Evolutionary conservation across 1,140 invertebrate species (phyloP).

Genomic region (Cephus cinctus): DNA sequence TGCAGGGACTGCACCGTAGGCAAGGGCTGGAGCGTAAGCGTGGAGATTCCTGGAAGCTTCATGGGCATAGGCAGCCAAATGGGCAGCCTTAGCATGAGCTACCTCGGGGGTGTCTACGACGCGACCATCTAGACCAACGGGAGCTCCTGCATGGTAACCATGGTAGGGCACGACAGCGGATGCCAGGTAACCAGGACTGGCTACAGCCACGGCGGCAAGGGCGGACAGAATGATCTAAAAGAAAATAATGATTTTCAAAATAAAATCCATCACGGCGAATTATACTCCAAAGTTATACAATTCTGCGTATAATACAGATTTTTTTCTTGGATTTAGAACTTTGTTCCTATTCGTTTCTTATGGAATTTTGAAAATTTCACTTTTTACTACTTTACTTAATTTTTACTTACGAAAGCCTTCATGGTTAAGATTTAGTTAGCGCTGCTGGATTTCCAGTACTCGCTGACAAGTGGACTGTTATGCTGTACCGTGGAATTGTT

Average conservation of each 20-base stretch:
- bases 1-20: slow-evolving; percentile 39
- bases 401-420: slow-evolving; percentile 28
- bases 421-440: slow-evolving; percentile 25
- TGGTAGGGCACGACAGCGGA: not conserved
- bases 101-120: slow-evolving; percentile 42
- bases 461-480: slow-evolving; percentile 27
- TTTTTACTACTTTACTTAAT: not conserved
- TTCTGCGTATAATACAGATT: too few relatives aligned
- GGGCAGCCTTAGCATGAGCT: slow-evolving; percentile 36
- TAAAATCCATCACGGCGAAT: too few relatives aligned
- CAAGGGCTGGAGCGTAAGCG: slow-evolving; percentile 48
- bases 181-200: slow-evolving; percentile 12
- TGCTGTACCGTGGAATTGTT: slow-evolving; percentile 31
- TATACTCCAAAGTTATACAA: too few relatives aligned
- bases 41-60: slow-evolving; percentile 48
- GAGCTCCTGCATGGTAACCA: not conserved
- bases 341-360: too few relatives aligned
- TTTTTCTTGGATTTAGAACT: too few relatives aligned
- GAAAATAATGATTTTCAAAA: too few relatives aligned
- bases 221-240: slow-evolving; percentile 19
- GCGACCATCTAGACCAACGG: slow-evolving; percentile 27
- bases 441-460: slow-evolving; percentile 28
- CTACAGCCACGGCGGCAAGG: slow-evolving; percentile 15
- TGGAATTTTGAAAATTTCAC: not conserved
- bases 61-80: slow-evolving; percentile 30